Conservation (phyloP, 2,113 vertebrate genomes). For the sheep (Ovis aries) region ARS-UI_Ramb_v3.0 NC_056070.1:40037001-40037500, state of each 20-base stretch:
- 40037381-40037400: not conserved
- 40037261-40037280: not conserved
- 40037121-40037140: too few relatives aligned
- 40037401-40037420: not conserved
- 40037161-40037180: not conserved
- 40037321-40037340: not conserved
- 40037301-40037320: not conserved
- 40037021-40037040: accelerated
- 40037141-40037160: not conserved
- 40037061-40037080: not conserved
- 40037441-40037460: not conserved
- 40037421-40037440: too few relatives aligned
- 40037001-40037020: not conserved
- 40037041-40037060: not conserved
- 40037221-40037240: not conserved
- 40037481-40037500: not conserved
- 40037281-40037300: not conserved
- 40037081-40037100: accelerated
- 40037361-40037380: not conserved
- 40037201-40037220: not conserved
- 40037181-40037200: accelerated
- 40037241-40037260: not conserved
- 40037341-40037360: not conserved
- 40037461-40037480: not conserved
- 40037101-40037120: not conserved